Percentiles rank a stretch among this genome's conserved stretches.
Conservation (phyloP, 2,113 vertebrate species). For the Thinocorus orbignyianus region DNA sequence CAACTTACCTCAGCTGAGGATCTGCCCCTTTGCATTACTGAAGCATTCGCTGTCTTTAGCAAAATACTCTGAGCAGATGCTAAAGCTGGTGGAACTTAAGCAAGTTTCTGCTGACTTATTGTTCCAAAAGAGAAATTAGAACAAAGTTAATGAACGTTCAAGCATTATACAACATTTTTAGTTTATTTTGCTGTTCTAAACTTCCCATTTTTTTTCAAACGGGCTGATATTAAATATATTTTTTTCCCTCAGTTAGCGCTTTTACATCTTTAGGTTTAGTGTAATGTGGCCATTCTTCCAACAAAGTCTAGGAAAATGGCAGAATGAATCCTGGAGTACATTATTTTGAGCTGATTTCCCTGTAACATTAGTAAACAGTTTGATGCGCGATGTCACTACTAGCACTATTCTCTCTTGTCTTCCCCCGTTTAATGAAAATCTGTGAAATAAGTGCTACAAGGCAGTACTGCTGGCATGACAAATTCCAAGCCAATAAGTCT, state of each 20-base stretch:
- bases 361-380: background rate
- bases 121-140: background rate
- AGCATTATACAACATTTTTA: background rate
- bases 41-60: background rate
- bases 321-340: background rate
- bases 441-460: constrained; percentile 45
- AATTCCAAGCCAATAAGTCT: constrained; percentile 51
- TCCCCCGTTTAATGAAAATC: constrained; percentile 49
- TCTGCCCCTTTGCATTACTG: background rate
- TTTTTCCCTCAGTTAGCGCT: background rate
- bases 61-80: background rate
- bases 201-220: background rate
- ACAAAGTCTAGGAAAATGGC: background rate
- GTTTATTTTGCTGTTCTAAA: background rate
- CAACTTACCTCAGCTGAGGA: background rate
- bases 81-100: background rate
- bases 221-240: background rate
- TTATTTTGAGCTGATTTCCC: background rate
- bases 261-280: background rate
- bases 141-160: background rate
- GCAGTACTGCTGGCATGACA: constrained; percentile 31
- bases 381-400: background rate
- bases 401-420: constrained; percentile 31
- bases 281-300: background rate
- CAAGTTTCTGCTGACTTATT: background rate